Evolutionary conservation across 2,888 invertebrate species (phyloP), one percentile per base, ranked within the genome.

Genomic region (Idaea straminata): DNA sequence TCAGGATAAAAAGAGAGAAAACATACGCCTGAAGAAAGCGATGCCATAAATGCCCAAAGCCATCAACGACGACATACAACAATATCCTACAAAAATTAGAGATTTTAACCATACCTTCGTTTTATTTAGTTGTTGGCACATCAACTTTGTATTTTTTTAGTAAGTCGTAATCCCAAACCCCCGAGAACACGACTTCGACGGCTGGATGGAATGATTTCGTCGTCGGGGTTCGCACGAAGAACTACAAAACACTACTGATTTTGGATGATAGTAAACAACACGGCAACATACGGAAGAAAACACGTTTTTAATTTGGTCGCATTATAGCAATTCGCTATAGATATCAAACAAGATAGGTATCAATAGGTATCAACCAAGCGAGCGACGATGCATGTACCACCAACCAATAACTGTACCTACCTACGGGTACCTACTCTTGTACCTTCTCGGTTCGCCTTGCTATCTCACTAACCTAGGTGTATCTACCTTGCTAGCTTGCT

Each of bases 171-270:
- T 89, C 85, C 88, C 86, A 91, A 91, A 88, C 91, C 92, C 91
- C 91, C 88, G 87, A 91, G 90, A 91, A 91, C 88, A 87, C 91
- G 87, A 90, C 92, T 91, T 90, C 92, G 91, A 92, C 91, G 92
- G 91, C 92, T 92, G 92, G 92, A 92, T 92, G 92, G 92, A 92
- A 92, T 92, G 91, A 91, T 91, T 92, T 92, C 88, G 91, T 91
- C 92, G 91, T 89, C 91, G 91, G 85, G 86, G 86, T 86, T 86
- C 87, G 83, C 92, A 92, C 89, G 89, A 86, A 88, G 87, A 86
- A 84, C 84, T 84, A 78, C 79, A 74, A 82, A 83, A 87, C 76
- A 72, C 77, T 75, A 77, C 83, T 78, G 81, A 85, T 81, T 83
- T 71, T 79, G 83, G 82, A 83, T 80, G 87, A 73, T 78, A 80